phyloP scores from a whole-genome alignment of 2,113 vertebrate species.

The Rissa tridactyla region DNA sequence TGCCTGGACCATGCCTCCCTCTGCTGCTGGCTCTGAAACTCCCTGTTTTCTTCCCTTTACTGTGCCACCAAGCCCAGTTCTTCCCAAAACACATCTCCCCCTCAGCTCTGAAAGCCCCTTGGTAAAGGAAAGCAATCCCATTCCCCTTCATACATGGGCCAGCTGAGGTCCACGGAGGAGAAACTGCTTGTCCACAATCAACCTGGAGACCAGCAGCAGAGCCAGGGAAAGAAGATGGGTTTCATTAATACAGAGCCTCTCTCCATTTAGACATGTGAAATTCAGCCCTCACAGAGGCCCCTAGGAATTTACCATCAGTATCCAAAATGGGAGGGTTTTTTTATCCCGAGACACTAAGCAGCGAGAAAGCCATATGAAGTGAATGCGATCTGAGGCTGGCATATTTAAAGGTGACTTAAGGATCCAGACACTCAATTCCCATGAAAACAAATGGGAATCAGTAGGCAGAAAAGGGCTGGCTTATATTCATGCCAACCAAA shows the following conservation, averaged over 20 bases:
- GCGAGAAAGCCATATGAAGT: not conserved
- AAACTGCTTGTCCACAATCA: not conserved
- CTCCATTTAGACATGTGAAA: not conserved
- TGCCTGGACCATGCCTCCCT: not conserved
- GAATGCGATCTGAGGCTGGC: not conserved
- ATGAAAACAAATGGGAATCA: conserved; percentile 38
- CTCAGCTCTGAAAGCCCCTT: not conserved
- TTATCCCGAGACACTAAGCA: not conserved
- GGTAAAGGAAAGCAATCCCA: not conserved
- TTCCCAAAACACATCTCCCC: not conserved
- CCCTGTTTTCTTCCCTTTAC: not conserved
- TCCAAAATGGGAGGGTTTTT: conserved; percentile 22
- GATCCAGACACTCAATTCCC: conserved; percentile 28
- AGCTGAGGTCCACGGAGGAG: not conserved
- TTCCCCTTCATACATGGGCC: not conserved
- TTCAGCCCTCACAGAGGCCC: conserved; percentile 19
- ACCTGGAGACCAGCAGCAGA: not conserved
- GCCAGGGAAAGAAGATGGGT: not conserved
- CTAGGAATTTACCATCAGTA: conserved; percentile 15
- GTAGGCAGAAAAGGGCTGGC: conserved; percentile 5
- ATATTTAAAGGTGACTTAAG: conserved; percentile 43
- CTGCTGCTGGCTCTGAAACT: not conserved
- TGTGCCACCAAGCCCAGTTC: not conserved
- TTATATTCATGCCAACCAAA: conserved; percentile 25
- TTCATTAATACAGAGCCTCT: not conserved